Conservation (phyloP, 2,888 invertebrate genomes). For the Meteorus cinctellus region DNA sequence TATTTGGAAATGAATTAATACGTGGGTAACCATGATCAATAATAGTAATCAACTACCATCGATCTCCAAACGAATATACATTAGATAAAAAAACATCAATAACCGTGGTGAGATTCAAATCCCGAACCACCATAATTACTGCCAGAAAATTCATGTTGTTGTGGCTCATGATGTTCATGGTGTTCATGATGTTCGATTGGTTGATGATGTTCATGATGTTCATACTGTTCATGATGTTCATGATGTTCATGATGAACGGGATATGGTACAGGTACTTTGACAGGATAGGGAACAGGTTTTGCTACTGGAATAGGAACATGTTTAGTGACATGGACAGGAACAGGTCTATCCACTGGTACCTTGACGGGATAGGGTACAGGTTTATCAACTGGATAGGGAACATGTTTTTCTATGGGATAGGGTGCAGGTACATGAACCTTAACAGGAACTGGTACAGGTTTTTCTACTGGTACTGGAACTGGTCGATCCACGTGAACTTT, state of each 20-base stretch:
- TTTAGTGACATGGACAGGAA: constrained; percentile 79
- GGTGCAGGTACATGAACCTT: constrained; percentile 73
- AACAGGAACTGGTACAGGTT: constrained; percentile 84
- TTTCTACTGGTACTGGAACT: constrained; percentile 84
- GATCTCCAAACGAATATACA: neutral
- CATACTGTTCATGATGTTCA: constrained; percentile 45
- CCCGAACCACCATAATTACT: constrained; percentile 55
- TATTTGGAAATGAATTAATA: neutral
- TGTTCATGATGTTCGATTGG: constrained; percentile 28
- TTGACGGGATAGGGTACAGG: constrained; percentile 78
- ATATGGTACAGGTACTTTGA: constrained; percentile 78
- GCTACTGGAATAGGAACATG: constrained; percentile 75
- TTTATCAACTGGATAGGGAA: constrained; percentile 76
- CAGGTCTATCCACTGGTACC: constrained; percentile 82
- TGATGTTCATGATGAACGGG: constrained; percentile 46
- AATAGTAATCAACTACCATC: constrained; percentile 3
- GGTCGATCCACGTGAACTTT: constrained; percentile 76
- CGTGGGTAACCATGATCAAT: no score
- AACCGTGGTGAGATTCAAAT: constrained; percentile 47
- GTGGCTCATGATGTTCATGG: constrained; percentile 43
- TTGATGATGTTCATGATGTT: constrained; percentile 50
- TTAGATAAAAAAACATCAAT: constrained; percentile 31
- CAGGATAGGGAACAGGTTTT: constrained; percentile 78
- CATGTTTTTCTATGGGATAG: constrained; percentile 65
- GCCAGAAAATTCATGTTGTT: constrained; percentile 37